Evolutionary conservation across 2,888 invertebrate species (phyloP).

Genomic region (Euplexia lucipara): DNA sequence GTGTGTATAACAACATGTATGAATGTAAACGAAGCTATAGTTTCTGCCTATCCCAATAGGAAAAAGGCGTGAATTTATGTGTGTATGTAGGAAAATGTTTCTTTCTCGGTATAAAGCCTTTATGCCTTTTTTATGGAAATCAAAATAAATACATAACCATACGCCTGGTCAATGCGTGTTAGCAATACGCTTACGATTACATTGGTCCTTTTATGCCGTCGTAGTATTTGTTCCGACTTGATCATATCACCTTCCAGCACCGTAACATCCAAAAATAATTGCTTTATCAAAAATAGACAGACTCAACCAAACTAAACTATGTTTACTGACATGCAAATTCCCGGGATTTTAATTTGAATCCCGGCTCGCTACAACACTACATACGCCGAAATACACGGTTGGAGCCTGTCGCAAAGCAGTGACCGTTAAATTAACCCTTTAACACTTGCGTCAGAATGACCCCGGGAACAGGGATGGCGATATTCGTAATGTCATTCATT

Average conservation of each 20-base stretch:
- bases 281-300: slow-evolving; percentile 30
- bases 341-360: slow-evolving; percentile 55
- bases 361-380: slow-evolving; percentile 57
- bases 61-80: too few relatives aligned
- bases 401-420: slow-evolving; percentile 67
- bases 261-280: slow-evolving; percentile 24
- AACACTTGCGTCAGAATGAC: slow-evolving; percentile 75
- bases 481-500: slow-evolving; percentile 55
- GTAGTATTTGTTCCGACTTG: too few relatives aligned
- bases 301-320: slow-evolving; percentile 22
- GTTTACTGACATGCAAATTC: slow-evolving; percentile 29
- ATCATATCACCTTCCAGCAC: background rate
- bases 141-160: too few relatives aligned
- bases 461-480: slow-evolving; percentile 63
- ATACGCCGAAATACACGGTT: slow-evolving; percentile 54
- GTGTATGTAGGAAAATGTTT: too few relatives aligned
- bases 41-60: too few relatives aligned
- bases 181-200: too few relatives aligned
- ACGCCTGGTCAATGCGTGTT: too few relatives aligned
- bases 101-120: too few relatives aligned
- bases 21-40: too few relatives aligned
- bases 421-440: slow-evolving; percentile 85
- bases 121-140: too few relatives aligned
- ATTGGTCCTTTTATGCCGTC: too few relatives aligned
- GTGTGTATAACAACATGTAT: too few relatives aligned